These are phyloP conservation scores for Ruditapes philippinarum DNA, from an alignment of 1,140 invertebrate species.

Conservation along the genomic window DNA sequence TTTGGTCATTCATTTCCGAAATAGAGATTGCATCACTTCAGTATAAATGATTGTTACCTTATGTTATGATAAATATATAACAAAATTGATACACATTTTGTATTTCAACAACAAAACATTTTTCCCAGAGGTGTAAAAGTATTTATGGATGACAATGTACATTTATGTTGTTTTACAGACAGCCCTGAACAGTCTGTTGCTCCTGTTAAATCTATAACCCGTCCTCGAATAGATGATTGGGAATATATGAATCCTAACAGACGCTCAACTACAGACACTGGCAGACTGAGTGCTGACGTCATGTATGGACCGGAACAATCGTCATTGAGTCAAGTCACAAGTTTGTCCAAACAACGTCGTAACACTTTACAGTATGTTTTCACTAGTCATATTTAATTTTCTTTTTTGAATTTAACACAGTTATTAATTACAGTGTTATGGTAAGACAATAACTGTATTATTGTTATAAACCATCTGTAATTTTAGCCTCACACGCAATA, in stretches of 20 bases:
- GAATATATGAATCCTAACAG: slow-evolving; percentile 30
- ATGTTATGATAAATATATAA: too few relatives aligned
- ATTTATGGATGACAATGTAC: background rate
- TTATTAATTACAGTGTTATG: too few relatives aligned
- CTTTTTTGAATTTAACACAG: too few relatives aligned
- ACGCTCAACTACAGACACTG: background rate
- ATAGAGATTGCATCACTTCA: too few relatives aligned
- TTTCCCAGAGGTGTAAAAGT: background rate
- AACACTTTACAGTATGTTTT: background rate
- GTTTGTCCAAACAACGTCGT: background rate
- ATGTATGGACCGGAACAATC: background rate
- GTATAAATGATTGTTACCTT: too few relatives aligned
- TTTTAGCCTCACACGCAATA: too few relatives aligned
- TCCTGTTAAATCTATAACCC: slow-evolving; percentile 13
- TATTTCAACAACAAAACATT: too few relatives aligned
- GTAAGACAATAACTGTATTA: too few relatives aligned
- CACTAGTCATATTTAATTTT: too few relatives aligned
- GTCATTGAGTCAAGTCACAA: background rate
- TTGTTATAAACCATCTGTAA: too few relatives aligned
- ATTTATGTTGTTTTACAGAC: background rate
- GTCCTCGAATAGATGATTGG: slow-evolving; percentile 1
- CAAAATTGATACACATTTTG: too few relatives aligned
- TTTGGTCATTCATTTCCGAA: too few relatives aligned
- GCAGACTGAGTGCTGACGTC: background rate
- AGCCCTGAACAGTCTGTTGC: background rate